Evolutionary conservation across 2,113 vertebrate species (phyloP).

Genomic region (Mesitornis unicolor): DNA sequence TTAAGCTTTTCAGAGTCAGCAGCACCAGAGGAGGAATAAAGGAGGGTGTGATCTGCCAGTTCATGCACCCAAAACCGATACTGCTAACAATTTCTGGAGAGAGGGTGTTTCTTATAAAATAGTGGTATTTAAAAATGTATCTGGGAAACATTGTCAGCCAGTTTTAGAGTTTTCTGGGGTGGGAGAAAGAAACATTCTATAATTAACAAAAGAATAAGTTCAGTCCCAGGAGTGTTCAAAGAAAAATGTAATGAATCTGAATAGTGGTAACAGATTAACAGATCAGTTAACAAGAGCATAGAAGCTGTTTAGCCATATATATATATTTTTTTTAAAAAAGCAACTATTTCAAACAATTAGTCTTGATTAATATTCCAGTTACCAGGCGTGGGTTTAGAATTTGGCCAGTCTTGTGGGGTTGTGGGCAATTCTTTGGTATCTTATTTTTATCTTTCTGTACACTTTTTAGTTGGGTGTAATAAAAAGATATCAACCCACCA

Average conservation of each 20-base stretch:
- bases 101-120: not conserved
- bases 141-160: not conserved
- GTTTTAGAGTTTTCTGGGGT: not conserved
- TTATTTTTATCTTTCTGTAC: not conserved
- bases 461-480: not conserved
- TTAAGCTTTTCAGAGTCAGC: not conserved
- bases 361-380: conserved; percentile 25
- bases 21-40: not conserved
- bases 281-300: not conserved
- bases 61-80: not conserved
- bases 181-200: not conserved
- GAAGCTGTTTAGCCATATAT: not conserved
- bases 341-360: conserved; percentile 30
- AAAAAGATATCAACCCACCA: not conserved
- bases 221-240: not conserved
- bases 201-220: not conserved
- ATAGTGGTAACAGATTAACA: not conserved
- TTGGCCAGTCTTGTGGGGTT: not conserved
- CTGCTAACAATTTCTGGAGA: not conserved
- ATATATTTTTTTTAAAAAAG: not conserved
- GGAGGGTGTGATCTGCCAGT: not conserved
- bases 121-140: not conserved
- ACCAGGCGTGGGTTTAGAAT: not conserved
- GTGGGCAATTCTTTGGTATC: not conserved
- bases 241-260: not conserved